Base-by-base conservation (phyloP, 1,140 invertebrate genomes). In the Temnothorax curvispinosus region DNA sequence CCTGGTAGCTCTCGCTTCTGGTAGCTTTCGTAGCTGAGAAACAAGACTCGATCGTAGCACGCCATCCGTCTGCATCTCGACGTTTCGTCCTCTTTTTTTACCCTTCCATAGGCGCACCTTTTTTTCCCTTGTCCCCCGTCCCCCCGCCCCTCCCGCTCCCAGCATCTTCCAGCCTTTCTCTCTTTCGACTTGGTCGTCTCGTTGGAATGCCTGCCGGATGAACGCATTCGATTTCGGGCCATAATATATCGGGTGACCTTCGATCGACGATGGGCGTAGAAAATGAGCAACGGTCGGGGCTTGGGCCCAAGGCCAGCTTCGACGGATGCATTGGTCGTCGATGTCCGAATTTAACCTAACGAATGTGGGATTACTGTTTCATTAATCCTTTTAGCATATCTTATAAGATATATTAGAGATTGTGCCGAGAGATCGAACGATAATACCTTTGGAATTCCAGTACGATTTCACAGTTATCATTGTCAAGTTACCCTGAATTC, bases 141-240 rank as follows among this genome's bases (percentile, higher is more conserved):
- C 58, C 8, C 27, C 11, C 56, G 0, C 52, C 54, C 4, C 18
- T 2, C 38, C n/a, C 41, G 2, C 18, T 6, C 65, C 32, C 65
- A 11, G 56, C 54, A 84, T 82, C 76, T 54, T 18, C 32, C 71
- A n/a, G 50, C 80, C 77, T 81, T 65, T 77, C 87, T 88, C 65
- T 72, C 89, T 84, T 84, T 89, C 86, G 80, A 69, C 82, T 89
- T 91, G 77, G 92, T 92, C 71, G 88, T 74, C 91, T 92, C 91
- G 85, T 92, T 92, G 90, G 92, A 92, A 93, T 93, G 89, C 92
- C 90, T 92, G 76, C n/a, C 87, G 87, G 92, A 92, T 93, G 92
- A 92, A 93, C 82, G 88, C 90, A 91, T 92, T 92, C 89, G 92
- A 93, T 93, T 92, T 92, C 84, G 72, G 87, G 81, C 52, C 67